Percentiles rank a stretch among this genome's conserved stretches.
phyloP scores from a whole-genome alignment of 2,888 invertebrate species.

The Phanerotoma sp. region DNA sequence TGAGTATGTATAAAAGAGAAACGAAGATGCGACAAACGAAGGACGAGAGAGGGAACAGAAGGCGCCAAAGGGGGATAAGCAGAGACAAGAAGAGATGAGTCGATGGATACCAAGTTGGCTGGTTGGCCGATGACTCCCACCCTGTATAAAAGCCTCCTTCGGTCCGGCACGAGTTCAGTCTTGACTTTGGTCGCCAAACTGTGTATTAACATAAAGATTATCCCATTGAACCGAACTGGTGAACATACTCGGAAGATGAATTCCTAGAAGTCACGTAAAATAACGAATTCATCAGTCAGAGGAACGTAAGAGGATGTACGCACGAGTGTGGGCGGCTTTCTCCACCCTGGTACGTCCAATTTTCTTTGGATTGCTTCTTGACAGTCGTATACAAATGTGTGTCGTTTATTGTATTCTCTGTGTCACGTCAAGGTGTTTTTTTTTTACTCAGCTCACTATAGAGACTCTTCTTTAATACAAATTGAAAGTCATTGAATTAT shows the following conservation, averaged over 20 bases:
- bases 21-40: constrained; percentile 6
- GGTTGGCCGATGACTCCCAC: constrained; percentile 47
- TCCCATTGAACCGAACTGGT: constrained; percentile 9
- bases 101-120: constrained; percentile 44
- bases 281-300: not conserved
- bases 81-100: constrained; percentile 40
- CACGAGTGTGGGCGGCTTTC: constrained; percentile 39
- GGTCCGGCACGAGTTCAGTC: constrained; percentile 47
- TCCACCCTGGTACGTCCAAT: constrained; percentile 45
- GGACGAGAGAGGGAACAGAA: constrained; percentile 26
- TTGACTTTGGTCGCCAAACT: constrained; percentile 46
- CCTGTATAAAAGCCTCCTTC: constrained; percentile 51
- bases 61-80: constrained; percentile 26
- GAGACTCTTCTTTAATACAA: constrained; percentile 2
- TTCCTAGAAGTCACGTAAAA: constrained; percentile 20
- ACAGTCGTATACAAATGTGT: not conserved
- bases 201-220: constrained; percentile 37
- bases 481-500: constrained; percentile 7
- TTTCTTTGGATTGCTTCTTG: constrained; percentile 16
- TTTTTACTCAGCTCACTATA: not conserved
- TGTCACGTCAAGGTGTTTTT: not conserved
- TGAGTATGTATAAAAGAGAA: constrained; percentile 13
- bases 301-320: constrained; percentile 40
- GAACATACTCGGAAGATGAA: constrained; percentile 30
- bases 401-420: not conserved